Evolutionary conservation across 2,797 vertebrate species (phyloP), one percentile per base, ranked within the genome.

Genomic region (Pseudochaenichthys georgianus): DNA sequence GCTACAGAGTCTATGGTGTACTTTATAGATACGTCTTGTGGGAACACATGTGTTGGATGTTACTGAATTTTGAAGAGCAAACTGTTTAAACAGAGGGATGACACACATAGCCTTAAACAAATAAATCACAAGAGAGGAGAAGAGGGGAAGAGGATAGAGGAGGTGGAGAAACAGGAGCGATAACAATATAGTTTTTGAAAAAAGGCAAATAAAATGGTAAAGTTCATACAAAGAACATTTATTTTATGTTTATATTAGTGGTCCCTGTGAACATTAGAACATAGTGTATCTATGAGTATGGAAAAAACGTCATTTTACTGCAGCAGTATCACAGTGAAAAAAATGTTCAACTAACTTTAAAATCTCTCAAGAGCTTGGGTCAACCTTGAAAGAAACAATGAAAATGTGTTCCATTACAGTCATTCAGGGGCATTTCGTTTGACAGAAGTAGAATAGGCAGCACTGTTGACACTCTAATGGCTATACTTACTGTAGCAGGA

Each of bases 11-110:
- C 6, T 38, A 38, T 38, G 12, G 1, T 13, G 47, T 46, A 17
- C 21, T n/a, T 58, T 47, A 46, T 23, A 52, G 13, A 55, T 21
- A 43, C 5, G 17, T 47, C 52, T 62, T 6, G 43, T 1, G 2
- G 23, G 9, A 1, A 31, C 43, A 12, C 13, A 43, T 43, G 19
- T 43, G 34, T 28, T n/a, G 7, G 43, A 45, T 55, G 21, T 43
- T 23, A 15, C 19, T 51, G 38, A n/a, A 16, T 73, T 68, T 50
- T 52, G n/a, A 58, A 19, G 69, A 17, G 13, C 23, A 68, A 45
- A 38, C 57, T 52, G 28, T 23, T 70, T 23, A 52, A 50, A 62
- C 67, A 60, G 23, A 47, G 41, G 11, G 41, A 23, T 54, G 41
- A 54, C 28, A 60, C 48, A 4, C 4, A 52, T 8, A 21, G 8